Conservation (phyloP, 2,113 vertebrate genomes). For the Nyctibius bracteatus region DNA sequence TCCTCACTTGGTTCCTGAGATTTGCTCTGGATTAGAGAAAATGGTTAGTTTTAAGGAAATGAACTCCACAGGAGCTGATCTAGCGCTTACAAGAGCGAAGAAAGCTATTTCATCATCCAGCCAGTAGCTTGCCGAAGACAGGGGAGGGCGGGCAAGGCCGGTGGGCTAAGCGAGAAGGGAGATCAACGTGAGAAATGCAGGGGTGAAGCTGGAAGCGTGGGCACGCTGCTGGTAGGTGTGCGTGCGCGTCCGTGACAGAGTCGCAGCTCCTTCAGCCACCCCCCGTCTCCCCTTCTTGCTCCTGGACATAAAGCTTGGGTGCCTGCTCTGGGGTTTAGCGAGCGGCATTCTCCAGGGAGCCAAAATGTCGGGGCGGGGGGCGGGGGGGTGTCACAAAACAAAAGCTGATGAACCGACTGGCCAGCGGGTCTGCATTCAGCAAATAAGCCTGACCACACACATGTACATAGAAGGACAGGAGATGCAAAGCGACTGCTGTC, state of each 20-base stretch:
- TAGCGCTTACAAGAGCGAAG: not conserved
- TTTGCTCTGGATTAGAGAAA: slow-evolving; percentile 82
- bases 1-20: slow-evolving; percentile 69
- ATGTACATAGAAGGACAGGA: slow-evolving; percentile 64
- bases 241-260: not conserved
- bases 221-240: slow-evolving; percentile 5
- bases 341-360: slow-evolving; percentile 50
- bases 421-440: slow-evolving; percentile 56
- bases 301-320: not conserved
- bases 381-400: slow-evolving; percentile 8
- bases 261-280: slow-evolving; percentile 27
- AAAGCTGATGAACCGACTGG: slow-evolving; percentile 55
- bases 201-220: slow-evolving; percentile 67
- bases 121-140: slow-evolving; percentile 58
- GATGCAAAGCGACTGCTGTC: slow-evolving; percentile 68
- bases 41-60: slow-evolving; percentile 71
- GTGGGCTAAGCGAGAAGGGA: slow-evolving; percentile 68
- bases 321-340: not conserved
- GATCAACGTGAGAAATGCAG: slow-evolving; percentile 33
- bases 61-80: slow-evolving; percentile 22
- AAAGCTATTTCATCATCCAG: slow-evolving; percentile 37
- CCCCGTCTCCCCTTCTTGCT: not conserved
- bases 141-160: slow-evolving; percentile 22
- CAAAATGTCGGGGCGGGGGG: not conserved
- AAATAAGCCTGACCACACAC: slow-evolving; percentile 43